These are phyloP conservation scores for Dromaius novaehollandiae DNA, from an alignment of 2,113 vertebrate species.

Conservation along the genomic window DNA sequence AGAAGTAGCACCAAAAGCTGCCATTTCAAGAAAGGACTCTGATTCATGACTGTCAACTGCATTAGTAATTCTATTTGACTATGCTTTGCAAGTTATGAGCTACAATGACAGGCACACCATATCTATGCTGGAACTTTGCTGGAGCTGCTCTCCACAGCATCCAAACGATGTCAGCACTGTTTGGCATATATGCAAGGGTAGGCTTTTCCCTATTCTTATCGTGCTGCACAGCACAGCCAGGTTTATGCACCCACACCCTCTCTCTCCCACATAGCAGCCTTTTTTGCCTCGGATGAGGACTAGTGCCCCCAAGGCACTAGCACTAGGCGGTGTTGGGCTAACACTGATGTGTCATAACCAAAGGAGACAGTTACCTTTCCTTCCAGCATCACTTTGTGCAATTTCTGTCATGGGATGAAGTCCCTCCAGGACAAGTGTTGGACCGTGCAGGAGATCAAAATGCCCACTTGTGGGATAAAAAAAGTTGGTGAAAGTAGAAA, in stretches of 20 bases:
- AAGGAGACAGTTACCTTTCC: neutral
- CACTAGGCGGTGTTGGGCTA: neutral
- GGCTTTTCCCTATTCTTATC: neutral
- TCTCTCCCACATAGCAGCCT: neutral
- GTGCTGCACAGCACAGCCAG: fast-evolving
- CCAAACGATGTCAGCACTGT: neutral
- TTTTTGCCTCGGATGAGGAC: neutral
- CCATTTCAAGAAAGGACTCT: neutral
- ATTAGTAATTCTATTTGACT: neutral
- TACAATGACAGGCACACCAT: neutral
- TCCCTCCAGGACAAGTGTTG: neutral
- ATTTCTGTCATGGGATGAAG: neutral
- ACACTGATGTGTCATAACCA: neutral
- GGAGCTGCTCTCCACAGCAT: neutral
- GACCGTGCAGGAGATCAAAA: neutral
- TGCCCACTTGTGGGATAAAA: neutral
- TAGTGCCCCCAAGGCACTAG: neutral
- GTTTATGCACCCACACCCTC: neutral
- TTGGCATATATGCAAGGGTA: neutral
- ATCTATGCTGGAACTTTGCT: neutral
- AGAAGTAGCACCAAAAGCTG: neutral
- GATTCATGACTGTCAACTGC: neutral
- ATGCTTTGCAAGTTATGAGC: neutral
- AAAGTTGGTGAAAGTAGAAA: neutral
- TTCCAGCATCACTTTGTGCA: neutral